Percentiles rank a stretch among this genome's conserved stretches.
phyloP scores from a whole-genome alignment of 2,797 vertebrate species.

The Syngnathus rostellatus region DNA sequence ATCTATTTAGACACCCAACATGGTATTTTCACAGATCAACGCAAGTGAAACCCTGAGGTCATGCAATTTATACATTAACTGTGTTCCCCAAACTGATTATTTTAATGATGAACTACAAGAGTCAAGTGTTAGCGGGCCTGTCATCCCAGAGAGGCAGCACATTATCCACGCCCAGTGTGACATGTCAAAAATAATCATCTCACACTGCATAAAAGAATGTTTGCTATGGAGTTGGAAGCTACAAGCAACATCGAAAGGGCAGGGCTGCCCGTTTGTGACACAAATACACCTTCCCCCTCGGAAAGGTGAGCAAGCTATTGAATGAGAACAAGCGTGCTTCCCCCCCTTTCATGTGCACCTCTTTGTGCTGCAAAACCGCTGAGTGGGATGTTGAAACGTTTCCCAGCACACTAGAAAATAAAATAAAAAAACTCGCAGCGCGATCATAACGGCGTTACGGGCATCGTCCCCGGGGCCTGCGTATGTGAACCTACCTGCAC shows the following conservation, averaged over 20 bases:
- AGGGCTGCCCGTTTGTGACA: constrained; percentile 36
- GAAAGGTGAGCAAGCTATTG: constrained; percentile 42
- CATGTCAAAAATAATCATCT: constrained; percentile 28
- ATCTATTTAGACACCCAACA: too few species aligned
- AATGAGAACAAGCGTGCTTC: constrained; percentile 47
- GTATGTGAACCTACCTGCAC: constrained; percentile 71
- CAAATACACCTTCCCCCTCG: constrained; percentile 14
- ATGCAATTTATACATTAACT: neutral
- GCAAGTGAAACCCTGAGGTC: neutral
- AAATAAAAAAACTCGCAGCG: constrained; percentile 21
- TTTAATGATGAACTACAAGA: neutral
- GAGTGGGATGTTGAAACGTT: constrained; percentile 35
- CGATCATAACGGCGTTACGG: neutral
- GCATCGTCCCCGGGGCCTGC: constrained; percentile 15
- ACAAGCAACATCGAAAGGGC: constrained; percentile 28
- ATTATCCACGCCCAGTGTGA: constrained; percentile 21
- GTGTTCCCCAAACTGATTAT: neutral
- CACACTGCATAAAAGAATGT: constrained; percentile 33
- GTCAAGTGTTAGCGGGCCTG: constrained; percentile 9
- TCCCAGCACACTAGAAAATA: neutral
- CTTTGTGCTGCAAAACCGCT: constrained; percentile 68
- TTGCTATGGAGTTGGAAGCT: constrained; percentile 27
- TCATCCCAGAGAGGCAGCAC: constrained; percentile 14
- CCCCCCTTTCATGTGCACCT: constrained; percentile 46
- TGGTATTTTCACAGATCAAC: neutral